Evolutionary conservation across 2,113 vertebrate genomes (phyloP).

Genomic region (Falco punctatus): DNA sequence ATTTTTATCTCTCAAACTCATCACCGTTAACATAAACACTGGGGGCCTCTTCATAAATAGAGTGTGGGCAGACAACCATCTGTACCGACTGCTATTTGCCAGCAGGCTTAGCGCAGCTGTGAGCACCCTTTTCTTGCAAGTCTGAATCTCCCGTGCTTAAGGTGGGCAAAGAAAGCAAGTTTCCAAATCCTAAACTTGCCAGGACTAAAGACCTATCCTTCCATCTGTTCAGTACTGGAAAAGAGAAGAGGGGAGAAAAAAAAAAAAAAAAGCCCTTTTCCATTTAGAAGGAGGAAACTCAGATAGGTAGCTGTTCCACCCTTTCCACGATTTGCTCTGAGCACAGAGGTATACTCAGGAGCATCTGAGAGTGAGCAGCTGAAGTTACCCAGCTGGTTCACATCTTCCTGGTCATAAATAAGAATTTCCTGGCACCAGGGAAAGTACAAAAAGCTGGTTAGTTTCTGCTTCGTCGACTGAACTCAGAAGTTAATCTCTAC

Average conservation of each 20-base stretch:
- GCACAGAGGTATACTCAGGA: not conserved
- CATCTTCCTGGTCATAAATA: not conserved
- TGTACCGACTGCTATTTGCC: constrained; percentile 65
- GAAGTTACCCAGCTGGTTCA: not conserved
- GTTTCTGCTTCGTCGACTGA: not conserved
- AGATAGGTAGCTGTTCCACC: not conserved
- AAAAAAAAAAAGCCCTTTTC: not conserved
- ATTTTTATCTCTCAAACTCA: constrained; percentile 76
- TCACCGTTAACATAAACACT: constrained; percentile 74
- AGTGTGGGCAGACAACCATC: constrained; percentile 75
- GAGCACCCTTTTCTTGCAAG: not conserved
- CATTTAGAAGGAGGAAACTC: not conserved
- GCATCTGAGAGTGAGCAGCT: not conserved
- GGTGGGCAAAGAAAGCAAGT: not conserved
- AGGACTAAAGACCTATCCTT: not conserved
- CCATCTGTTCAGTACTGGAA: not conserved
- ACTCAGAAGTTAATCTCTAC: not conserved
- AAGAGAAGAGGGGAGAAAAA: not conserved
- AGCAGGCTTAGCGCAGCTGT: constrained; percentile 46
- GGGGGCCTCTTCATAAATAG: constrained; percentile 74
- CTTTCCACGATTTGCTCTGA: not conserved
- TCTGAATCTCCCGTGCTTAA: not conserved
- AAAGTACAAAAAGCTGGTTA: not conserved
- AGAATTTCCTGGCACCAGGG: not conserved
- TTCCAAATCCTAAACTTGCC: not conserved